These are phyloP conservation scores for Notechis scutatus DNA, from an alignment of 2,113 vertebrate genomes.

Conservation along the genomic window DNA sequence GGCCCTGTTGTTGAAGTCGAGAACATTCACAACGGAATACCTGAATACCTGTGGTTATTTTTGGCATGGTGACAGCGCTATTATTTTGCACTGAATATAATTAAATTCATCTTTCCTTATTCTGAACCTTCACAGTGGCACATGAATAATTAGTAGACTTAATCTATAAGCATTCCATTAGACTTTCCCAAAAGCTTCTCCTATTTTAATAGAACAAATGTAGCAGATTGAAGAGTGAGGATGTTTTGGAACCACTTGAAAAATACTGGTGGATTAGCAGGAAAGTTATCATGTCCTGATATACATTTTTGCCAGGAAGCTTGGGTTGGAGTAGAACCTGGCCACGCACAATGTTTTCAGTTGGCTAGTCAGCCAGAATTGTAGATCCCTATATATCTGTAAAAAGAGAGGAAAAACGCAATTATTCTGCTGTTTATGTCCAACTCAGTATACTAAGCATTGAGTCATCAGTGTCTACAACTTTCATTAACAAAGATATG, in stretches of 20 bases:
- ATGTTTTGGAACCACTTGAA: background rate
- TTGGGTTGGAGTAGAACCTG: background rate
- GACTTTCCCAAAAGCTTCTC: background rate
- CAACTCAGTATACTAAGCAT: background rate
- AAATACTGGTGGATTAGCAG: background rate
- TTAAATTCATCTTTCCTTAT: background rate
- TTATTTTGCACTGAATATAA: background rate
- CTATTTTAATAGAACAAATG: background rate
- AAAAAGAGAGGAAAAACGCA: background rate
- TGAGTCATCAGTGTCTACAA: background rate
- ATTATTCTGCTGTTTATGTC: background rate
- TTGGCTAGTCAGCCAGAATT: background rate
- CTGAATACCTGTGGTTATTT: background rate
- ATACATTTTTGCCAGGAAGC: background rate
- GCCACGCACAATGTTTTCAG: background rate
- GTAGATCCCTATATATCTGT: background rate
- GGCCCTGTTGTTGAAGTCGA: background rate
- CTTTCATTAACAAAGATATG: background rate
- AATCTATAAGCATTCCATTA: background rate
- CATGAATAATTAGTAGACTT: background rate
- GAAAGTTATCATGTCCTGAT: background rate
- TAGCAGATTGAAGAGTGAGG: background rate
- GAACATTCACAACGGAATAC: background rate
- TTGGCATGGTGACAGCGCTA: background rate
- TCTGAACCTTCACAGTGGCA: background rate